These are phyloP conservation scores for Chymomyza caudatula DNA, from an alignment of 2,888 invertebrate species.

Conservation along the genomic window DNA sequence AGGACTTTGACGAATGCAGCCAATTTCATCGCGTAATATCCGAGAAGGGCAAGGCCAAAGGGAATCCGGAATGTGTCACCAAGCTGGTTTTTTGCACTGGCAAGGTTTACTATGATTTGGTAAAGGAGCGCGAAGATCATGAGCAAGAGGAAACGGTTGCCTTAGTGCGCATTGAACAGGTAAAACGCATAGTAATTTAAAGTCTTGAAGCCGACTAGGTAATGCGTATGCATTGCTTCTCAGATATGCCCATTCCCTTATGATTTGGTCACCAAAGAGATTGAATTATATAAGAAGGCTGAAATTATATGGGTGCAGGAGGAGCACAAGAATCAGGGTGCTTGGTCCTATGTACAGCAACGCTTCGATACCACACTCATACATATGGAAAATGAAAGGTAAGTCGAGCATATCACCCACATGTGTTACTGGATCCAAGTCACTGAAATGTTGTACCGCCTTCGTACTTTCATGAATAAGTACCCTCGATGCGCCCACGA, in stretches of 20 bases:
- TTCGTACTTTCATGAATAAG: too few relatives aligned
- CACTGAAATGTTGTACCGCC: too few relatives aligned
- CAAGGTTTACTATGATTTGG: constrained; percentile 88
- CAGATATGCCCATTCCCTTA: constrained; percentile 88
- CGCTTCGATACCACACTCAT: constrained; percentile 84
- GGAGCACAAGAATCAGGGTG: constrained; percentile 92
- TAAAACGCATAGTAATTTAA: too few relatives aligned
- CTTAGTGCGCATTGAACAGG: constrained; percentile 90
- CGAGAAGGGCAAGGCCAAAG: constrained; percentile 81
- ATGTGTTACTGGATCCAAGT: not conserved
- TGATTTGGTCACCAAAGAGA: constrained; percentile 84
- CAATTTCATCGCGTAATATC: constrained; percentile 84
- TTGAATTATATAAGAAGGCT: constrained; percentile 83
- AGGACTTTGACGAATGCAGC: constrained; percentile 91
- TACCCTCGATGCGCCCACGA: too few relatives aligned
- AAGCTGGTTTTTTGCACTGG: constrained; percentile 89
- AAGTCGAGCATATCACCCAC: constrained; percentile 25
- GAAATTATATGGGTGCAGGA: constrained; percentile 88
- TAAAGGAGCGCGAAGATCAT: constrained; percentile 83
- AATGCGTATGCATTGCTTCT: not conserved
- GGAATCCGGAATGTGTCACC: constrained; percentile 82
- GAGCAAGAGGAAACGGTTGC: constrained; percentile 85
- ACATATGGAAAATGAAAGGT: constrained; percentile 38
- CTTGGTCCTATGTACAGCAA: constrained; percentile 86
- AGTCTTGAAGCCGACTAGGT: too few relatives aligned